Conservation (phyloP, 2,888 invertebrate species). For the Phymatocera aterrima region DNA sequence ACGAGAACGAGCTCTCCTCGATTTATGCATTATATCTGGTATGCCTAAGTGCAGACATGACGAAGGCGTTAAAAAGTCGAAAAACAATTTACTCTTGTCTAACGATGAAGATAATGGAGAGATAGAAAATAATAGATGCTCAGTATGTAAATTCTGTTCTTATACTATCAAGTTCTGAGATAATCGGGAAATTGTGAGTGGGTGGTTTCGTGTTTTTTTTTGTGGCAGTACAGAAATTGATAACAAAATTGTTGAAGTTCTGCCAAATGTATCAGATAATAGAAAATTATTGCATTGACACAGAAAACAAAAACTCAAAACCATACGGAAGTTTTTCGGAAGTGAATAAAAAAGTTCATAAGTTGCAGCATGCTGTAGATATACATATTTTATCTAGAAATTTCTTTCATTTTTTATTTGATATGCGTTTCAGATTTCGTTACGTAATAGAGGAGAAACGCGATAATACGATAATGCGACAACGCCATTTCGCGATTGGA, state of each 20-base stretch:
- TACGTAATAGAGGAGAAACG: constrained; percentile 21
- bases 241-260: background rate
- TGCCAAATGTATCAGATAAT: too few relatives aligned
- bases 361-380: constrained; percentile 8
- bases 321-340: too few relatives aligned
- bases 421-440: constrained; percentile 8
- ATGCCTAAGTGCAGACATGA: constrained; percentile 16
- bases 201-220: background rate
- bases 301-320: too few relatives aligned
- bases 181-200: too few relatives aligned
- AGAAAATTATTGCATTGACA: too few relatives aligned
- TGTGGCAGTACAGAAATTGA: background rate
- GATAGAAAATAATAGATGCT: background rate
- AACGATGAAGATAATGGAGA: background rate
- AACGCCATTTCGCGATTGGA: constrained; percentile 24
- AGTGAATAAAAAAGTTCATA: too few relatives aligned
- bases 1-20: background rate
- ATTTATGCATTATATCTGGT: background rate
- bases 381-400: background rate
- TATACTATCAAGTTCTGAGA: constrained; percentile 29
- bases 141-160: constrained; percentile 26
- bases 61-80: background rate
- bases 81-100: background rate
- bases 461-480: background rate
- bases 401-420: constrained; percentile 1